phyloP scores from a whole-genome alignment of 35 echinoderm and acorn worm genomes.

The Apostichopus californicus region DNA sequence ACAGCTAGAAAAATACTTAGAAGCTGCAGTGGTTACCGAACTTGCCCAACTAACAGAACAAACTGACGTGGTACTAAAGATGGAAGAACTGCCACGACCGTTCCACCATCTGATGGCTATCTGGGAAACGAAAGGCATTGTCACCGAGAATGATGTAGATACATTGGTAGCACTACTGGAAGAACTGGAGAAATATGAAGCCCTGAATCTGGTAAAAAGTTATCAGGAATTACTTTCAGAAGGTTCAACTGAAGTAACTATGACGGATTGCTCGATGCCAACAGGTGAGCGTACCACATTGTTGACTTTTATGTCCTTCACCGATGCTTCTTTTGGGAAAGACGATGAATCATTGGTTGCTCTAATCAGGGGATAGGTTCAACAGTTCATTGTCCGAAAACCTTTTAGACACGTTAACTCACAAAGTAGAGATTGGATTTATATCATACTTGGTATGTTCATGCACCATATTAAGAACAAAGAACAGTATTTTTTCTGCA shows the following conservation, averaged over 20 bases:
- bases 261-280: background rate
- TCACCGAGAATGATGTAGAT: background rate
- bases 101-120: slow-evolving; percentile 1
- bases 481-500: too few species aligned
- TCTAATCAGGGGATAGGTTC: too few species aligned
- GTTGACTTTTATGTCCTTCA: background rate
- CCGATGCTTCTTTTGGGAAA: background rate
- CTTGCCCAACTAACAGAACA: slow-evolving; percentile 7
- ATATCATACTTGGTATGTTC: background rate
- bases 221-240: background rate
- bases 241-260: background rate
- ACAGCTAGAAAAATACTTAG: background rate
- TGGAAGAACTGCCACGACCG: background rate
- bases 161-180: background rate
- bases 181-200: background rate
- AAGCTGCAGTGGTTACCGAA: background rate
- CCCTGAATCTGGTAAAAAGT: background rate
- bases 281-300: background rate
- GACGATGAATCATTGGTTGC: background rate
- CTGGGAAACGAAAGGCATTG: background rate
- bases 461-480: too few species aligned
- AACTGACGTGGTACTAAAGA: background rate
- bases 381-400: too few species aligned
- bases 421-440: too few species aligned
- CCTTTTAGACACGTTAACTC: too few species aligned